These are phyloP conservation scores for Forbesichthys agassizii DNA, from an alignment of 2,113 vertebrate genomes.

Conservation along the genomic window DNA sequence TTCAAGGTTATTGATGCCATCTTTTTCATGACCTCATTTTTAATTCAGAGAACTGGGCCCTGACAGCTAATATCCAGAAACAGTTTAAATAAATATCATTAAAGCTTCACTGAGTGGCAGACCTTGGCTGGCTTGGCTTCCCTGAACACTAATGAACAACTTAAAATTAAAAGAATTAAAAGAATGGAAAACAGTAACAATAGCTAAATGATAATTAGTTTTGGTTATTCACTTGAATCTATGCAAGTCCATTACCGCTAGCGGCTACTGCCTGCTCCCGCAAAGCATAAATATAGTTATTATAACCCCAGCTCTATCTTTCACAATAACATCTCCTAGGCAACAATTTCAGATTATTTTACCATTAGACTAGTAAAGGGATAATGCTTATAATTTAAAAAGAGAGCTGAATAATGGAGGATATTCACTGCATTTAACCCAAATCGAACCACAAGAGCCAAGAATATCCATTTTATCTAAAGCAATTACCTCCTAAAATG, in stretches of 20 bases:
- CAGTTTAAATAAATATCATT: slow-evolving; percentile 81
- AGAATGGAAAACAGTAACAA: slow-evolving; percentile 60
- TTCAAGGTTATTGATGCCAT: slow-evolving; percentile 84
- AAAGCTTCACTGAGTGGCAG: slow-evolving; percentile 61
- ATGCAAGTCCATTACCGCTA: slow-evolving; percentile 59
- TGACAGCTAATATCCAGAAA: slow-evolving; percentile 77
- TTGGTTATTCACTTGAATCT: slow-evolving; percentile 62
- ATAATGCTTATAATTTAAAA: slow-evolving; percentile 68
- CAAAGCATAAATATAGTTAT: slow-evolving; percentile 69
- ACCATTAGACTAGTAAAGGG: slow-evolving; percentile 58
- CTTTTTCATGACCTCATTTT: slow-evolving; percentile 84
- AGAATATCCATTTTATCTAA: slow-evolving; percentile 58
- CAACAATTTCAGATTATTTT: slow-evolving; percentile 68
- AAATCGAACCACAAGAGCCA: slow-evolving; percentile 48
- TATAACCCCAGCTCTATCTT: slow-evolving; percentile 59
- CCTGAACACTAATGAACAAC: slow-evolving; percentile 56
- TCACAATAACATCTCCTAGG: slow-evolving; percentile 73
- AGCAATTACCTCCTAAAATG: slow-evolving; percentile 52
- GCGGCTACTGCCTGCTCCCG: slow-evolving; percentile 59
- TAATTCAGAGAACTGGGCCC: slow-evolving; percentile 75
- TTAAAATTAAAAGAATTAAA: not conserved
- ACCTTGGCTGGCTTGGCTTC: slow-evolving; percentile 60
- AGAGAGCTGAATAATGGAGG: slow-evolving; percentile 49
- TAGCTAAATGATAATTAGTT: slow-evolving; percentile 66
- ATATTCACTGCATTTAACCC: slow-evolving; percentile 51